These are phyloP conservation scores for Nipponia nippon DNA, from an alignment of 2,113 vertebrate genomes.

Conservation along the genomic window DNA sequence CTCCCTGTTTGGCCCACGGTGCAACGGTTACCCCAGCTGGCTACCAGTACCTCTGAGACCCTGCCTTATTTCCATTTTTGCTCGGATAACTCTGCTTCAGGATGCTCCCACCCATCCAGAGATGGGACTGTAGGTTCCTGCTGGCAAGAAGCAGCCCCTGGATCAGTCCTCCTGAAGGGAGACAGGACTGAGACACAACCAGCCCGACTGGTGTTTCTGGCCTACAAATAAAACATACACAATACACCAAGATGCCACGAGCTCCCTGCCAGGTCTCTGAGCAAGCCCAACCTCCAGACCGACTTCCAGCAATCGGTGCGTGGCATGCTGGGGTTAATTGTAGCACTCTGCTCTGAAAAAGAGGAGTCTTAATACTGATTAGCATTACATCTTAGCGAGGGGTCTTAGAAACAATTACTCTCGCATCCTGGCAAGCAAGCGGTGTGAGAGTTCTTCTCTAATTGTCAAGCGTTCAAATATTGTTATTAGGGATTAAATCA, in stretches of 20 bases:
- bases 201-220: neutral
- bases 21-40: neutral
- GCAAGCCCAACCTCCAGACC: neutral
- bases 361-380: neutral
- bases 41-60: neutral
- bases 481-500: neutral
- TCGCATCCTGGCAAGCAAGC: neutral
- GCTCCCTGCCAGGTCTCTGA: neutral
- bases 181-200: neutral
- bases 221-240: neutral
- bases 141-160: neutral
- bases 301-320: neutral
- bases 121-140: neutral
- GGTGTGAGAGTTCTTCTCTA: neutral
- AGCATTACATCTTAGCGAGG: neutral
- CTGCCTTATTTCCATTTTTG: neutral
- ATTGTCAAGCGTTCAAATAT: neutral
- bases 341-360: neutral
- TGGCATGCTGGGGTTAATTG: neutral
- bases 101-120: neutral
- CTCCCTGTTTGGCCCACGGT: neutral
- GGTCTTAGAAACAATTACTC: neutral
- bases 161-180: neutral
- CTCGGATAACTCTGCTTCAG: neutral
- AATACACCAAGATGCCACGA: fast-evolving